Evolutionary conservation across 1,140 invertebrate species (phyloP).

Genomic region (Brachionus koreanus): DNA sequence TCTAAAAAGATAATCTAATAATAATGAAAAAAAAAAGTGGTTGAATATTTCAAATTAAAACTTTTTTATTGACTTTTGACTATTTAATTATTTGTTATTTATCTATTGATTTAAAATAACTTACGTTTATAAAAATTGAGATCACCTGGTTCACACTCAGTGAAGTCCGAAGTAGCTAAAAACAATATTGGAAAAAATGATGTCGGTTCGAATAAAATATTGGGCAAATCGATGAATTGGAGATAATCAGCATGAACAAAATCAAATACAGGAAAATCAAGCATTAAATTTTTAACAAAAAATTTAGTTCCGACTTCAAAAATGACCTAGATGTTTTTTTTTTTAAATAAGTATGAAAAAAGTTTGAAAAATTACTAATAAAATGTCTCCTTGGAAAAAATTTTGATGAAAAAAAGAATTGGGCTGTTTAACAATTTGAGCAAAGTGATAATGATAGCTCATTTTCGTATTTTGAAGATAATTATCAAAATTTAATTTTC

Average conservation of each 20-base stretch:
- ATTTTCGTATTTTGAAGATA: neutral
- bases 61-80: too few species aligned
- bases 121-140: neutral
- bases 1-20: too few species aligned
- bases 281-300: constrained; percentile 6
- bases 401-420: neutral
- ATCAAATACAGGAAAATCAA: neutral
- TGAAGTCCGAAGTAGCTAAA: neutral
- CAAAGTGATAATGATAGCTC: neutral
- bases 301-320: neutral
- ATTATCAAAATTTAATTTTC: too few species aligned
- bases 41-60: too few species aligned
- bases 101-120: neutral
- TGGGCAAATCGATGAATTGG: neutral
- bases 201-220: neutral
- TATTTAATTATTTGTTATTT: too few species aligned
- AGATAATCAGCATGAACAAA: neutral
- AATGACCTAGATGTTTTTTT: neutral
- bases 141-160: neutral
- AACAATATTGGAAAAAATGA: neutral
- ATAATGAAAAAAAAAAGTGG: too few species aligned
- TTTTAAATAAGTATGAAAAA: neutral
- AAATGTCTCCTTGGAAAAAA: neutral
- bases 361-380: neutral
- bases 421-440: neutral